Evolutionary conservation across 1,140 invertebrate species (phyloP).

Genomic region (Phymorhynchus buccinoides): DNA sequence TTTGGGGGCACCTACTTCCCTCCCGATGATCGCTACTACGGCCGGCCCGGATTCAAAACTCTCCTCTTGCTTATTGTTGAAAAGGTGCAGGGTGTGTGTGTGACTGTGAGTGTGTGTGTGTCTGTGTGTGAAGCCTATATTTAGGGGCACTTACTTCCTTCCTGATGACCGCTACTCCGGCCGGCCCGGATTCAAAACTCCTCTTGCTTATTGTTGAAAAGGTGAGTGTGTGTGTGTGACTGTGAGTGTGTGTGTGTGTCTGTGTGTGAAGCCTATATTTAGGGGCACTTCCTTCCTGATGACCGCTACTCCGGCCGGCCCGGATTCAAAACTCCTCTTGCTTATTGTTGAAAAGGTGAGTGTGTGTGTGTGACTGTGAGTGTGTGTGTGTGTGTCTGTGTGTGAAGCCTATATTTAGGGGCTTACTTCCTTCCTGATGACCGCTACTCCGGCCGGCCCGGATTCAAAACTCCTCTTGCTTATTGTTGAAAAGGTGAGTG

Average conservation of each 20-base stretch:
- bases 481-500: too few relatives aligned
- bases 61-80: conserved; percentile 80
- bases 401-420: too few relatives aligned
- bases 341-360: too few relatives aligned
- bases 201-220: conserved; percentile 72
- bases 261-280: conserved; percentile 86
- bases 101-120: conserved; percentile 91
- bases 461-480: too few relatives aligned
- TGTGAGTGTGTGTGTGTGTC: conserved; percentile 92
- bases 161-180: conserved; percentile 83
- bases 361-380: too few relatives aligned
- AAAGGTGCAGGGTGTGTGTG: conserved; percentile 47
- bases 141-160: conserved; percentile 89
- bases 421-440: too few relatives aligned
- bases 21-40: conserved; percentile 82
- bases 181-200: conserved; percentile 85
- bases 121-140: conserved; percentile 89
- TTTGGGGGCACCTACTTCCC: conserved; percentile 90
- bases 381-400: too few relatives aligned
- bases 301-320: too few relatives aligned
- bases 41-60: conserved; percentile 86
- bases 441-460: too few relatives aligned
- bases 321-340: too few relatives aligned
- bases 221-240: too few relatives aligned
- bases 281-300: too few relatives aligned